phyloP scores from a whole-genome alignment of 2,113 vertebrate genomes.

The Prunella himalayana region DNA sequence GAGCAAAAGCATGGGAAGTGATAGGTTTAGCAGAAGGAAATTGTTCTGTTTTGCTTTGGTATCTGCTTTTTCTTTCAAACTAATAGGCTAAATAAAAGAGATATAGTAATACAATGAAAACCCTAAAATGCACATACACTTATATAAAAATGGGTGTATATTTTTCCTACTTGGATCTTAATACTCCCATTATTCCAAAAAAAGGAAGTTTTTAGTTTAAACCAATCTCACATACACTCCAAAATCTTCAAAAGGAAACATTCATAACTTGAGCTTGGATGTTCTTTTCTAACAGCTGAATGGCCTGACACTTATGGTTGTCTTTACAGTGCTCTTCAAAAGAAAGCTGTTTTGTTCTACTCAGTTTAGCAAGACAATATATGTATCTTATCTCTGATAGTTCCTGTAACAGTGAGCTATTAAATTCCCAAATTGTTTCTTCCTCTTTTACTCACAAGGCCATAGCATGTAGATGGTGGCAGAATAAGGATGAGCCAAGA shows the following conservation, averaged over 20 bases:
- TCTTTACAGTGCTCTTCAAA: neutral
- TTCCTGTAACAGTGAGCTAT: neutral
- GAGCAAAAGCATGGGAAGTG: neutral
- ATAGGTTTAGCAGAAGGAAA: neutral
- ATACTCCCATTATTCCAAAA: neutral
- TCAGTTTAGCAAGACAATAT: neutral
- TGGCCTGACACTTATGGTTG: neutral
- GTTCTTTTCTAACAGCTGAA: neutral
- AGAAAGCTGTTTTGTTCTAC: neutral
- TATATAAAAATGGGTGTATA: neutral
- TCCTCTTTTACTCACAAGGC: neutral
- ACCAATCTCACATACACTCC: neutral
- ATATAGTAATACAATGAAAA: neutral
- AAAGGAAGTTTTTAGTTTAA: neutral
- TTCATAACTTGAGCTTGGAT: neutral
- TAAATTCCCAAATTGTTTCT: neutral
- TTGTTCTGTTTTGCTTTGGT: neutral
- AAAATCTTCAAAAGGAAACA: neutral
- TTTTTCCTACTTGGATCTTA: neutral
- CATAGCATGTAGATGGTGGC: neutral
- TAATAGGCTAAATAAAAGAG: neutral
- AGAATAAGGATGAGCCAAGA: neutral
- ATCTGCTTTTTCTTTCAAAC: neutral
- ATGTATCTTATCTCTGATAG: neutral
- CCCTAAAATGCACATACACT: neutral